Percentiles rank a stretch among this genome's conserved stretches.
Evolutionary conservation across 2,888 invertebrate species (phyloP).

Genomic region (Oscheius myriophilus): DNA sequence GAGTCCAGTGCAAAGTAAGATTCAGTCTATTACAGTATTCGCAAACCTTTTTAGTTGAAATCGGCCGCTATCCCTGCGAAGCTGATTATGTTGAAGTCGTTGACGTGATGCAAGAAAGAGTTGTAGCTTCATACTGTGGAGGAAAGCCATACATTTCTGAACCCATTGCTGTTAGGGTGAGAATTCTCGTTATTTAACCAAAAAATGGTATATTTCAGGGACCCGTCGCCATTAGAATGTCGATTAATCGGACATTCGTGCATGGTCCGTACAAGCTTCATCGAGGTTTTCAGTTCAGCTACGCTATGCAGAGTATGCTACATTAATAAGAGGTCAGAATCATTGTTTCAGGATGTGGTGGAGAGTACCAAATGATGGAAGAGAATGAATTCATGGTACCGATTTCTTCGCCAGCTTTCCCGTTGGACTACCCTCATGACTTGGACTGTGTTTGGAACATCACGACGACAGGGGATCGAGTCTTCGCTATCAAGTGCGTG

Average conservation of each 20-base stretch:
- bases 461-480: conserved; percentile 54
- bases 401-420: conserved; percentile 62
- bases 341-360: conserved; percentile 59
- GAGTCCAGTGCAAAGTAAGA: conserved; percentile 35
- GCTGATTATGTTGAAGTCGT: conserved; percentile 63
- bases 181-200: neutral
- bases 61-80: conserved; percentile 49
- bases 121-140: conserved; percentile 49
- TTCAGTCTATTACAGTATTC: neutral
- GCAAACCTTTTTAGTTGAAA: conserved; percentile 19
- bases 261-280: conserved; percentile 31
- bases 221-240: conserved; percentile 58
- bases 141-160: conserved; percentile 34
- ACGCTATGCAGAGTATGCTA: conserved; percentile 53
- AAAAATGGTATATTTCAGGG: conserved; percentile 43
- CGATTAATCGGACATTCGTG: conserved; percentile 46
- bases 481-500: conserved; percentile 54
- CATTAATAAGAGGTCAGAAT: neutral
- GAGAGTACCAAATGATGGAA: conserved; percentile 51
- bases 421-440: conserved; percentile 63
- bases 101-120: conserved; percentile 44
- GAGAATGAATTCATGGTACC: conserved; percentile 28
- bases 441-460: conserved; percentile 68
- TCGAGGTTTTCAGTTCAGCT: conserved; percentile 66
- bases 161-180: conserved; percentile 53